phyloP scores from a whole-genome alignment of 2,113 vertebrate species.

The Microtus montanus region DNA sequence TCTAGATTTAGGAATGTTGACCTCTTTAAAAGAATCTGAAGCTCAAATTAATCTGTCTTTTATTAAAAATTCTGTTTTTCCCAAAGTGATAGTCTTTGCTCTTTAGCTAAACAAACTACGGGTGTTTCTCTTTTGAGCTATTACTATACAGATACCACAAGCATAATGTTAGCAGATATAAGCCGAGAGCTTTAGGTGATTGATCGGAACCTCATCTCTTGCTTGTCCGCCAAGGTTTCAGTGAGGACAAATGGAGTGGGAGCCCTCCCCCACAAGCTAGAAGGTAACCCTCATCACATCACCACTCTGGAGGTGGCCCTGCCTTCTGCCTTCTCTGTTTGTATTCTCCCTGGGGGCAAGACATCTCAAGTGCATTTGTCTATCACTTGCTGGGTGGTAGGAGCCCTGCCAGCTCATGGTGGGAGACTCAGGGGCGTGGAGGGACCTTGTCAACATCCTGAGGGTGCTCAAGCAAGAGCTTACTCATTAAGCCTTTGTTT shows the following conservation, averaged over 20 bases:
- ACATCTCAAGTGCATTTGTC: constrained; percentile 20
- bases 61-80: not conserved
- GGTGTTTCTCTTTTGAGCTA: not conserved
- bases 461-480: constrained; percentile 16
- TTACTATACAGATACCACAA: not conserved
- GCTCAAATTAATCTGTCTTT: not conserved
- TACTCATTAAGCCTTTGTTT: constrained; percentile 53
- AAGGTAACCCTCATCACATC: constrained; percentile 56
- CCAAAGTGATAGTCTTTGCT: not conserved
- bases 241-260: not conserved
- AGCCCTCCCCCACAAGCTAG: not conserved
- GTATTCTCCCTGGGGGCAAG: constrained; percentile 24
- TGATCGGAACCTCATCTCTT: not conserved
- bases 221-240: not conserved
- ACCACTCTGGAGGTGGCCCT: constrained; percentile 36
- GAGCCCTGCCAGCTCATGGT: constrained; percentile 55
- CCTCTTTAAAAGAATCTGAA: not conserved
- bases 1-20: constrained; percentile 13
- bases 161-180: constrained; percentile 41
- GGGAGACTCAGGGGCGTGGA: constrained; percentile 47
- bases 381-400: constrained; percentile 74
- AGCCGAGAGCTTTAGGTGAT: not conserved
- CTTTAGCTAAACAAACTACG: not conserved
- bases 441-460: constrained; percentile 62
- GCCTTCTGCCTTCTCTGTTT: not conserved